A percentile compares a stretch with the other conserved stretches of the same genome.
Conservation (phyloP, 1,140 invertebrate species). For the Drosophila sproati region DNA sequence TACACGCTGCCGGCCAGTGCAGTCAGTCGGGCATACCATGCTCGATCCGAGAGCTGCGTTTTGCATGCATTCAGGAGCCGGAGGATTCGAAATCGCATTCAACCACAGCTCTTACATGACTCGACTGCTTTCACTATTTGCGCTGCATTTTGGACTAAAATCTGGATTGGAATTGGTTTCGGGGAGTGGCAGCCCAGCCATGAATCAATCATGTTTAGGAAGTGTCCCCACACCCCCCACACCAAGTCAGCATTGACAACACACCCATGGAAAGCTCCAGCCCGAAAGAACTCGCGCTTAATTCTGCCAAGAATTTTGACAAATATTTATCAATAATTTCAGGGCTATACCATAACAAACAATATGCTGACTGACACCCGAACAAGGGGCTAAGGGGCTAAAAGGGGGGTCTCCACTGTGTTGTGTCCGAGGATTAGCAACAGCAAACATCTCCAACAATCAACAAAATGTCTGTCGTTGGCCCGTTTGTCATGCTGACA, state of each 20-base stretch:
- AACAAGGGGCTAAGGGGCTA: not conserved
- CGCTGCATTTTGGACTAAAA: constrained; percentile 47
- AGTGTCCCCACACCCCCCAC: not conserved
- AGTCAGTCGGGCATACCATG: constrained; percentile 15
- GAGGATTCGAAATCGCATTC: constrained; percentile 32
- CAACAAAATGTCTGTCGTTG: constrained; percentile 53
- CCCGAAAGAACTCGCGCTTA: constrained; percentile 53
- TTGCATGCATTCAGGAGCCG: constrained; percentile 41
- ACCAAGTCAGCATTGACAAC: constrained; percentile 16
- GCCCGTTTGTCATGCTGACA: constrained; percentile 76
- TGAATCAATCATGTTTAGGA: constrained; percentile 78
- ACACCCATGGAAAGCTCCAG: not conserved
- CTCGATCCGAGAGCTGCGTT: constrained; percentile 38
- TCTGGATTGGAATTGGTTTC: constrained; percentile 27
- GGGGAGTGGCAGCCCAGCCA: constrained; percentile 34
- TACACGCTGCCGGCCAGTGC: not conserved
- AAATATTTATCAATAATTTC: constrained; percentile 82
- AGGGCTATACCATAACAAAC: constrained; percentile 43
- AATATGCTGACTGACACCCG: constrained; percentile 70
- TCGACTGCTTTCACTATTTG: constrained; percentile 50
- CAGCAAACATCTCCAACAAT: constrained; percentile 54
- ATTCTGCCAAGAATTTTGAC: constrained; percentile 70
- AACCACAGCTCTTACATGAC: constrained; percentile 32
- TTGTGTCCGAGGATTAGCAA: constrained; percentile 66
- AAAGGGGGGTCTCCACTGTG: not conserved